A percentile compares a stretch with the other conserved stretches of the same genome.
Conservation (phyloP, 2,113 vertebrate genomes). For the Syngnathus typhle region DNA sequence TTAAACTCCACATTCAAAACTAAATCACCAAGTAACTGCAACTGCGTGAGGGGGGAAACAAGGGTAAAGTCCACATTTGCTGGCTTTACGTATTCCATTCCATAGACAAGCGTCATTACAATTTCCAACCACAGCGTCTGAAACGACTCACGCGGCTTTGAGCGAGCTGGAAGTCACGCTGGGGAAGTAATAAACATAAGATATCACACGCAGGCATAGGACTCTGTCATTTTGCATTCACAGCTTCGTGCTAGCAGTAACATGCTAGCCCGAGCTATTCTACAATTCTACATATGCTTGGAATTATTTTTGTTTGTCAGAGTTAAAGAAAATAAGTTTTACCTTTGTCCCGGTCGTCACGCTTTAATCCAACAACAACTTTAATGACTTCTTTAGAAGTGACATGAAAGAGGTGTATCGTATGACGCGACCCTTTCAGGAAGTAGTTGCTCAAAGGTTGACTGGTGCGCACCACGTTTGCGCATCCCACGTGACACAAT, state of each 20-base stretch:
- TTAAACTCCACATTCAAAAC: slow-evolving; percentile 1
- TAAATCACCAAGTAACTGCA: background rate
- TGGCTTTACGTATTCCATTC: background rate
- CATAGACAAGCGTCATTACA: background rate
- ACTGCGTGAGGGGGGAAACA: background rate
- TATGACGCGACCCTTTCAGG: slow-evolving; percentile 26
- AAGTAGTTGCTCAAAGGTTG: slow-evolving; percentile 19
- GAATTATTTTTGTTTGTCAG: background rate
- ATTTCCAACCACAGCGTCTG: background rate
- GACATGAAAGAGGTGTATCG: background rate
- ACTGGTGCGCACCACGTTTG: background rate
- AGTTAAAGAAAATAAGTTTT: background rate
- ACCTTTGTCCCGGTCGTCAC: slow-evolving; percentile 6
- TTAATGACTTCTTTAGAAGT: background rate
- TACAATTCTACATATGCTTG: background rate
- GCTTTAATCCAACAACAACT: background rate
- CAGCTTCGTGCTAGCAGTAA: background rate
- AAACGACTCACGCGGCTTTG: background rate
- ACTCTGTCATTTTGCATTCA: slow-evolving; percentile 1
- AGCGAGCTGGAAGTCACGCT: background rate
- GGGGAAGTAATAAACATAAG: background rate
- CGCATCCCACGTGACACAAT: slow-evolving; percentile 13
- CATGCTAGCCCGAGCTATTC: slow-evolving; percentile 14
- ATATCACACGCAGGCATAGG: background rate
- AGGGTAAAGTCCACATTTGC: background rate